phyloP scores from a whole-genome alignment of 2,113 vertebrate genomes.

The Mastomys coucha region DNA sequence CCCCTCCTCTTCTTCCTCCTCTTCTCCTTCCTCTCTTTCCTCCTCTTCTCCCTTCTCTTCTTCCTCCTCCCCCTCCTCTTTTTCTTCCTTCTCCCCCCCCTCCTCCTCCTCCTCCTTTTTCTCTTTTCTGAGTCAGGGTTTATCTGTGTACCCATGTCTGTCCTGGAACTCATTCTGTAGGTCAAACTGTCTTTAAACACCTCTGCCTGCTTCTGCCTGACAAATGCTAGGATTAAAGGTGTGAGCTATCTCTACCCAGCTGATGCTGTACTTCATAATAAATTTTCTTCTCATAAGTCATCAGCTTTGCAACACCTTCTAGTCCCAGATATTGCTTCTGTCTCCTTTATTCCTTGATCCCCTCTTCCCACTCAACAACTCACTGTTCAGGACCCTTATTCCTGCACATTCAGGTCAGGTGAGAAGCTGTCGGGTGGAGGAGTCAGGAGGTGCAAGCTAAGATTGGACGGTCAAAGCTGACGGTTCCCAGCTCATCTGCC shows the following conservation, averaged over 20 bases:
- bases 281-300: neutral
- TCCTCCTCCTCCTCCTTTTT: neutral
- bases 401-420: neutral
- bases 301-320: neutral
- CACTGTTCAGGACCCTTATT: neutral
- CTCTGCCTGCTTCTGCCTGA: neutral
- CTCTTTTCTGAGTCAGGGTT: neutral
- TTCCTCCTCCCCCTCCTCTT: too few species aligned
- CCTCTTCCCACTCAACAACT: neutral
- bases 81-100: accelerated
- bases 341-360: neutral
- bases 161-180: neutral
- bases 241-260: neutral
- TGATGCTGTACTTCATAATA: neutral
- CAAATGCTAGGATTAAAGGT: neutral
- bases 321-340: neutral
- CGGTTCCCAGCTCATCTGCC: neutral
- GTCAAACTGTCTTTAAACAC: too few species aligned
- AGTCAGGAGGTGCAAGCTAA: neutral
- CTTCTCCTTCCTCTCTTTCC: too few species aligned
- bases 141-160: neutral
- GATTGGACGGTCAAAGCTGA: neutral
- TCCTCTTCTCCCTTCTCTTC: too few species aligned
- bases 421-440: neutral
- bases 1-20: too few species aligned